Conservation (phyloP, 1,140 invertebrate genomes). For the Rhagoletis pomonella region DNA sequence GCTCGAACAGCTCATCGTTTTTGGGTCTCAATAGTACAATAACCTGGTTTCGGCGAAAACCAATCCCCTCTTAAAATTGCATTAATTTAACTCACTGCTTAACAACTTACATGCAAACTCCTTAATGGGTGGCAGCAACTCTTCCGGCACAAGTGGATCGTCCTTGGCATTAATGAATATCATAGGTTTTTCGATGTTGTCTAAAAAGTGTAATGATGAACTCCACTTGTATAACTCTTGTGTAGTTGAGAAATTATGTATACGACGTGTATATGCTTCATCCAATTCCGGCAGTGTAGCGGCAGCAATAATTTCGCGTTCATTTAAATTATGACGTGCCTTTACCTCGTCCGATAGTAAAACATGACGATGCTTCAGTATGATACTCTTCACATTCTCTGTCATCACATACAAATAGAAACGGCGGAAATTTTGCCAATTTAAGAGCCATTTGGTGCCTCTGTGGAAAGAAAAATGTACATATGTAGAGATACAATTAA, state of each 20-base stretch:
- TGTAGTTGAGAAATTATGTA: slow-evolving; percentile 86
- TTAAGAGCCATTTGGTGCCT: slow-evolving; percentile 84
- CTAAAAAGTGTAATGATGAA: slow-evolving; percentile 85
- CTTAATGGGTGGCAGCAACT: slow-evolving; percentile 82
- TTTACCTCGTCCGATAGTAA: slow-evolving; percentile 86
- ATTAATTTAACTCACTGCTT: no score
- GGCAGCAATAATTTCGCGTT: slow-evolving; percentile 87
- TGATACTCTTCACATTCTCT: slow-evolving; percentile 90
- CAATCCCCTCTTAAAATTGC: no score
- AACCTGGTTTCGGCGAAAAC: no score
- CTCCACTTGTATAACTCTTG: slow-evolving; percentile 88
- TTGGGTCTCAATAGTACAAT: no score
- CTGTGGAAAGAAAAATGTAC: slow-evolving; percentile 74
- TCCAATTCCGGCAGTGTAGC: slow-evolving; percentile 91
- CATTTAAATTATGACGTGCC: slow-evolving; percentile 80
- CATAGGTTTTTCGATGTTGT: slow-evolving; percentile 87
- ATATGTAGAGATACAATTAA: not conserved
- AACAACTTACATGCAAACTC: slow-evolving; percentile 82
- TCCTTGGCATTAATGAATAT: slow-evolving; percentile 92
- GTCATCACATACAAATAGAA: slow-evolving; percentile 95
- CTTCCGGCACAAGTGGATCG: slow-evolving; percentile 90
- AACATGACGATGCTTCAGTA: slow-evolving; percentile 85
- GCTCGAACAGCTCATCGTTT: no score
- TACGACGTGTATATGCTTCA: slow-evolving; percentile 88
- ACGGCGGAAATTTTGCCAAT: slow-evolving; percentile 91